These are phyloP conservation scores for Erythrocebus patas DNA, from an alignment of 2,113 vertebrate genomes.

Conservation along the genomic window DNA sequence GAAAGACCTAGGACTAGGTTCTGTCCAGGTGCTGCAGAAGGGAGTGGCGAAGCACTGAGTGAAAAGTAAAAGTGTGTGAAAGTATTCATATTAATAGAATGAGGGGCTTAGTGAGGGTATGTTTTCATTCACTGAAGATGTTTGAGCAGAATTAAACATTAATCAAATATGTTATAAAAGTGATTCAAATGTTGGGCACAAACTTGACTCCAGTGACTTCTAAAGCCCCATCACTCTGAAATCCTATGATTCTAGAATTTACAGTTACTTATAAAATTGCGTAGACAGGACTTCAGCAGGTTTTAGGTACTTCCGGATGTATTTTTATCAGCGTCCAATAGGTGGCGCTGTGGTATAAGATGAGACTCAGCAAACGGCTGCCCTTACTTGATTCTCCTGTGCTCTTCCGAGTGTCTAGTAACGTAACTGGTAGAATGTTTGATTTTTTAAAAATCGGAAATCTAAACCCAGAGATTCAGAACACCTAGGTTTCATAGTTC, in stretches of 20 bases:
- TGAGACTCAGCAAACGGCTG: not conserved
- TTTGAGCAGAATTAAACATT: not conserved
- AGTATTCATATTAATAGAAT: not conserved
- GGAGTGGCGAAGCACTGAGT: not conserved
- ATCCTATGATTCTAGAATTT: not conserved
- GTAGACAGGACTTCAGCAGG: not conserved
- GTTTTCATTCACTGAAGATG: not conserved
- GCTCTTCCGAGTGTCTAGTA: not conserved
- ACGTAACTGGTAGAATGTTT: not conserved
- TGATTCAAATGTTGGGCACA: not conserved
- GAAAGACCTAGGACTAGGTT: not conserved
- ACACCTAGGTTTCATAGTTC: not conserved
- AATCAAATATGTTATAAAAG: not conserved
- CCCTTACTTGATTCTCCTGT: not conserved
- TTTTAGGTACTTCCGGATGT: not conserved
- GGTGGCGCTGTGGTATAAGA: constrained; percentile 20
- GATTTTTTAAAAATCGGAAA: not conserved
- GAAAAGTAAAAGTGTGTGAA: not conserved
- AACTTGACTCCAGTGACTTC: not conserved
- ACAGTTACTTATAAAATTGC: not conserved
- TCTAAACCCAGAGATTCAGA: not conserved
- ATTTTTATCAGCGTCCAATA: not conserved
- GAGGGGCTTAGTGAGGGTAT: not conserved
- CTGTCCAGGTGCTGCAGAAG: not conserved
- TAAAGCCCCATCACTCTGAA: constrained; percentile 5